Conservation (phyloP, 2,888 invertebrate species). For the Leptinotarsa juncta region DNA sequence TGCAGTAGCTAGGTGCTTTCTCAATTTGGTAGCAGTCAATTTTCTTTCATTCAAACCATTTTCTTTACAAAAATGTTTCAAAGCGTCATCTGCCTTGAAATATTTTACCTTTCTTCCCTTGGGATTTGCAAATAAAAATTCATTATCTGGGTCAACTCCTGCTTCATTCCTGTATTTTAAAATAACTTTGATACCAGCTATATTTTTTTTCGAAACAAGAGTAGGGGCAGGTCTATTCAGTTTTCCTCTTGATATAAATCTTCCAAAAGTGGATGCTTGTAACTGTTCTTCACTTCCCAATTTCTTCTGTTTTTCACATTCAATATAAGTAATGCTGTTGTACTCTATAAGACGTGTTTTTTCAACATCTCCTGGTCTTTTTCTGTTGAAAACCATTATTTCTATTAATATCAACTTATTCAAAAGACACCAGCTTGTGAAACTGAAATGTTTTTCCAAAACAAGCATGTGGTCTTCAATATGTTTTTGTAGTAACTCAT, state of each 20-base stretch:
- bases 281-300: background rate
- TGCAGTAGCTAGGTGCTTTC: slow-evolving; percentile 25
- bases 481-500: slow-evolving; percentile 7
- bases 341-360: slow-evolving; percentile 15
- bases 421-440: slow-evolving; percentile 6
- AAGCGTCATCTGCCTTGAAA: slow-evolving; percentile 14
- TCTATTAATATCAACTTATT: slow-evolving; percentile 7
- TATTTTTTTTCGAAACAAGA: slow-evolving; percentile 8
- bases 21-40: slow-evolving; percentile 26
- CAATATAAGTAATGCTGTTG: slow-evolving; percentile 1
- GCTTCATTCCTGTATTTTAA: background rate
- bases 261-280: slow-evolving; percentile 19
- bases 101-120: background rate
- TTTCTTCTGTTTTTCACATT: background rate
- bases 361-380: slow-evolving; percentile 11
- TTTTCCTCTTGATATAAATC: slow-evolving; percentile 26
- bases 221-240: slow-evolving; percentile 23
- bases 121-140: background rate
- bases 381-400: slow-evolving; percentile 24
- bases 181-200: background rate
- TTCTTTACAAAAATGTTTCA: slow-evolving; percentile 11
- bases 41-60: slow-evolving; percentile 2
- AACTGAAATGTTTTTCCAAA: slow-evolving; percentile 5
- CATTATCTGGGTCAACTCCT: background rate
- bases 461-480: background rate